A percentile compares a stretch with the other conserved stretches of the same genome.
Evolutionary conservation across 2,113 vertebrate species (phyloP).

Genomic region (Turnix velox): DNA sequence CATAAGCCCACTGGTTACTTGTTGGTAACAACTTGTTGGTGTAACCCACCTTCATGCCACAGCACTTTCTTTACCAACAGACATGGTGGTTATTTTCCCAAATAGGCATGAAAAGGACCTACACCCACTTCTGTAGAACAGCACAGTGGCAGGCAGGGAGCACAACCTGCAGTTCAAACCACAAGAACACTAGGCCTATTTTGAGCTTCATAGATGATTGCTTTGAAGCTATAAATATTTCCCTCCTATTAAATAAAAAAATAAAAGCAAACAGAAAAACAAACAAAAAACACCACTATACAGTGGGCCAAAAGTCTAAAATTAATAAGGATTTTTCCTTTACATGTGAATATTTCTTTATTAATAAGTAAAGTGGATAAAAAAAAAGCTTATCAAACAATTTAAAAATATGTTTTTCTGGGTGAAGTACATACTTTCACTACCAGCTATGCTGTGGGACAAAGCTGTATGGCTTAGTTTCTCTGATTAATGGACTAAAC

Average conservation of each 20-base stretch:
- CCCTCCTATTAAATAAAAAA: not conserved
- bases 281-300: not conserved
- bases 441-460: not conserved
- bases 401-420: not conserved
- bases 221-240: not conserved
- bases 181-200: not conserved
- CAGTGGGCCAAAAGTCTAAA: not conserved
- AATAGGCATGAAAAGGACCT: too few relatives aligned
- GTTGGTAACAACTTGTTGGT: not conserved
- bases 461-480: not conserved
- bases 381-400: not conserved
- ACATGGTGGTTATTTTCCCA: not conserved
- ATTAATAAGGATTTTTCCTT: not conserved
- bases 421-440: not conserved
- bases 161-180: not conserved
- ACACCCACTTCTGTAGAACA: not conserved
- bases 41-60: not conserved
- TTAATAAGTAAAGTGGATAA: not conserved
- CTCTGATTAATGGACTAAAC: not conserved
- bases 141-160: fast-evolving
- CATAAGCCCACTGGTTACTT: not conserved
- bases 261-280: not conserved
- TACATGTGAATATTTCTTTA: not conserved
- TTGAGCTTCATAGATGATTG: not conserved
- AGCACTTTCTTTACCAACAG: not conserved